phyloP scores from a whole-genome alignment of 2,797 vertebrate species.

The Phoebastria nigripes region DNA sequence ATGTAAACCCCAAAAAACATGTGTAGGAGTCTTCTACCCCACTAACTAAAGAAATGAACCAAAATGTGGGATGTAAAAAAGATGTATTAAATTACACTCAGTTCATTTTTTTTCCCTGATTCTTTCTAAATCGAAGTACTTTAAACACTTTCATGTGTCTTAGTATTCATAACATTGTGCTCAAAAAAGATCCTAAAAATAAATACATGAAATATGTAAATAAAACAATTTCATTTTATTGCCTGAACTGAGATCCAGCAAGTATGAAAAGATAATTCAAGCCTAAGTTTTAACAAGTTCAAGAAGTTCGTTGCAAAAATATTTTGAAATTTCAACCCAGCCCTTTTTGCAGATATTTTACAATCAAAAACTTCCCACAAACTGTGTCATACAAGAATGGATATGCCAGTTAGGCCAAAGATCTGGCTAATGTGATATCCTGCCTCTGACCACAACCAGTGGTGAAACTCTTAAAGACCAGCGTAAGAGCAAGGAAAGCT shows the following conservation, averaged over 20 bases:
- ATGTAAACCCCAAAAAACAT: background rate
- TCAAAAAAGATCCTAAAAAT: background rate
- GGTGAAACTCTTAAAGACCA: background rate
- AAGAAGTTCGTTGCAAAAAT: background rate
- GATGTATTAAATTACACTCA: background rate
- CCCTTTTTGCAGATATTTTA: background rate
- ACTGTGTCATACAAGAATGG: background rate
- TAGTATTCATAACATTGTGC: background rate
- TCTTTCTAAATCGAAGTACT: background rate
- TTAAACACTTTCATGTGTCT: background rate
- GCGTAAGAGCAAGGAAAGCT: background rate
- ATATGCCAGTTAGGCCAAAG: background rate
- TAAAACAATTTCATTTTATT: background rate
- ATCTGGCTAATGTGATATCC: background rate
- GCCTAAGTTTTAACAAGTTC: background rate
- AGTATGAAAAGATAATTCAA: background rate
- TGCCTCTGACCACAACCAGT: background rate
- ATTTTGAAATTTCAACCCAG: background rate
- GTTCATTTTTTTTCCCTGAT: accelerated
- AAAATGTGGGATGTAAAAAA: background rate
- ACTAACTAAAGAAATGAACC: background rate
- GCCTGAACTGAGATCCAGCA: background rate
- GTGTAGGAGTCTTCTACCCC: background rate
- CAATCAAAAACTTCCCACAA: background rate
- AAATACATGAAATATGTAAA: background rate